Evolutionary conservation across 2,797 vertebrate genomes (phyloP).

Genomic region (Rhincodon typus): DNA sequence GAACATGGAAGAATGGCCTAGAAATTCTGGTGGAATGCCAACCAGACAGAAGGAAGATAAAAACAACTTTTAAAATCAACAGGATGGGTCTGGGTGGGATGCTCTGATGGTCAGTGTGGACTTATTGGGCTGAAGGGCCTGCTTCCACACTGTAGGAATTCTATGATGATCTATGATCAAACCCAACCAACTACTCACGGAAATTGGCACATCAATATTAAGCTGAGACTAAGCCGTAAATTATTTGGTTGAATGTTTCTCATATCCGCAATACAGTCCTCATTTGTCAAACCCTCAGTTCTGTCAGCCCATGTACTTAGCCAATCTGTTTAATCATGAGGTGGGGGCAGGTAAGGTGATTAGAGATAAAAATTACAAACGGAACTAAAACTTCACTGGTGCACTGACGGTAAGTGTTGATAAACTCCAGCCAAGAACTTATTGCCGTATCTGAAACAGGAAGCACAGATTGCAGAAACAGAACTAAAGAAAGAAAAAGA

Average conservation of each 20-base stretch:
- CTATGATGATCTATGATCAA: no score
- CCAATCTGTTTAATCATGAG: neutral
- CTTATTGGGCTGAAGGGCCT: no score
- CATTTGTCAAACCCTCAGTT: neutral
- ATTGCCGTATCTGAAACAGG: neutral
- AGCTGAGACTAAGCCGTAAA: no score
- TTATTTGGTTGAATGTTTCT: neutral
- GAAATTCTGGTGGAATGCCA: neutral
- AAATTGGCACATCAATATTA: no score
- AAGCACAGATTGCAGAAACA: neutral
- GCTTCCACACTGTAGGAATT: no score
- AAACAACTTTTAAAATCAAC: neutral
- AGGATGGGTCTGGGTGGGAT: no score
- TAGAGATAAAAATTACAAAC: neutral
- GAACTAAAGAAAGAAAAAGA: neutral
- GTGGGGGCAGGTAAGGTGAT: neutral
- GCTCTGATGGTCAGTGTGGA: no score
- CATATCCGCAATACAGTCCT: neutral
- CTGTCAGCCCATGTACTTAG: neutral
- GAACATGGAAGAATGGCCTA: neutral
- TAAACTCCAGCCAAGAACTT: neutral
- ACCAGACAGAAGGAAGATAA: neutral
- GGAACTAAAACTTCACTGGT: constrained; percentile 39
- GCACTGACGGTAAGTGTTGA: neutral
- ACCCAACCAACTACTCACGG: no score